Evolutionary conservation across 2,113 vertebrate species (phyloP).

Genomic region (Erinaceus europaeus): DNA sequence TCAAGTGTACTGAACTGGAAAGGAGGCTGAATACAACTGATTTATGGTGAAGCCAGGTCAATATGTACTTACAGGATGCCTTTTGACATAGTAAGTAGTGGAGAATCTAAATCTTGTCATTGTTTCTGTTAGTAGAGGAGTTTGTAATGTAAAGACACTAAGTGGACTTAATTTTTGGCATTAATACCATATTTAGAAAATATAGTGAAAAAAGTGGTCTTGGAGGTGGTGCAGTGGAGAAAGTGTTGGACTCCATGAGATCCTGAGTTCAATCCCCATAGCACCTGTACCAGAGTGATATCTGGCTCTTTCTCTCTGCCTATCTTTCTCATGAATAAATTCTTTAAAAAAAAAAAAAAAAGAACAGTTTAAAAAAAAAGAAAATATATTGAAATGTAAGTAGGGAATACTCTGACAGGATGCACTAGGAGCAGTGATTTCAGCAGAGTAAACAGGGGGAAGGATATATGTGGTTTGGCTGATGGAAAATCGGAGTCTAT

Average conservation of each 20-base stretch:
- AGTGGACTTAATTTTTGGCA: conserved; percentile 36
- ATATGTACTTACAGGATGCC: not conserved
- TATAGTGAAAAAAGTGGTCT: too few relatives aligned
- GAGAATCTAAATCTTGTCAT: not conserved
- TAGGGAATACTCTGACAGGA: conserved; percentile 43
- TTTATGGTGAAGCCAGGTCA: not conserved
- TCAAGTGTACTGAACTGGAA: conserved; percentile 1
- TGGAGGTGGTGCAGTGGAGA: too few relatives aligned
- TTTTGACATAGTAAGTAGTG: conserved; percentile 12
- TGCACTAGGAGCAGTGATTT: conserved; percentile 54
- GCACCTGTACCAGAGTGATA: too few relatives aligned
- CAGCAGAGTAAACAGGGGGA: conserved; percentile 60
- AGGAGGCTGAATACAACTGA: not conserved
- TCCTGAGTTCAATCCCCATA: too few relatives aligned
- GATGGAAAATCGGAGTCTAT: conserved; percentile 66
- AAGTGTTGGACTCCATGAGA: not conserved
- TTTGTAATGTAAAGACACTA: conserved; percentile 36
- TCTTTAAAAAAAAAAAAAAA: too few relatives aligned
- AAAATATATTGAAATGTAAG: conserved; percentile 53
- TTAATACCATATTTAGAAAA: conserved; percentile 40
- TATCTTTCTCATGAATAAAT: too few relatives aligned
- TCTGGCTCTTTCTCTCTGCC: too few relatives aligned
- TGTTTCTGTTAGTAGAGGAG: not conserved
- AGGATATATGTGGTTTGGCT: conserved; percentile 57
- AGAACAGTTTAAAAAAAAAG: too few relatives aligned